A percentile compares a stretch with the other conserved stretches of the same genome.
Evolutionary conservation across 2,113 vertebrate genomes (phyloP).

Genomic region (Mesitornis unicolor): DNA sequence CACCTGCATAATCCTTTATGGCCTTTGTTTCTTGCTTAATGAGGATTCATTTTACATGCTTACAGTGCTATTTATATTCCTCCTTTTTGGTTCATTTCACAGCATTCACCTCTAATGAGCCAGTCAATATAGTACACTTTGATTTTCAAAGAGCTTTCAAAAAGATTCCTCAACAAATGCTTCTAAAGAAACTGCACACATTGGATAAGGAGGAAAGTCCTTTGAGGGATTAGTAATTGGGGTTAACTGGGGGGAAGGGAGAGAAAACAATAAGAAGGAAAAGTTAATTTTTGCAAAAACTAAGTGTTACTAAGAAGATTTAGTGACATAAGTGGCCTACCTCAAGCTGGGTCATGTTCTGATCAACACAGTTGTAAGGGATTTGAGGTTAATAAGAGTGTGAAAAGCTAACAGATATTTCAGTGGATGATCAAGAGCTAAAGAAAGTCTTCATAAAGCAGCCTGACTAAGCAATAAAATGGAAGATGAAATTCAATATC

Average conservation of each 20-base stretch:
- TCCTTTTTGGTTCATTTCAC: constrained; percentile 10
- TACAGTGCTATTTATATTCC: constrained; percentile 1
- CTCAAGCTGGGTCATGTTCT: background rate
- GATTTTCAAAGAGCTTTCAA: constrained; percentile 10
- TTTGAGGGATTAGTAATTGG: background rate
- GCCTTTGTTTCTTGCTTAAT: background rate
- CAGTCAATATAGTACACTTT: background rate
- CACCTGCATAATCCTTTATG: background rate
- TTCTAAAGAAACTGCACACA: background rate
- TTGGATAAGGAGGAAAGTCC: background rate
- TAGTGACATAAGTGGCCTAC: background rate
- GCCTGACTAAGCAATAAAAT: background rate
- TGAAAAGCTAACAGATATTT: background rate
- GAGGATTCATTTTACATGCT: background rate
- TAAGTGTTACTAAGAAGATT: background rate
- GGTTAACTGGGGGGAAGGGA: background rate
- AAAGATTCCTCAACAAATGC: background rate
- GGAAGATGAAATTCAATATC: background rate
- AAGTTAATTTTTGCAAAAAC: background rate
- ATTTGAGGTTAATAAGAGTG: background rate
- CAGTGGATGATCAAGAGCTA: background rate
- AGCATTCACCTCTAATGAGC: constrained; percentile 26
- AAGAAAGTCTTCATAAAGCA: background rate
- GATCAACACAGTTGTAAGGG: background rate
- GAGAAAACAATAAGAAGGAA: background rate